A percentile compares a stretch with the other conserved stretches of the same genome.
Evolutionary conservation across 1,140 invertebrate species (phyloP).

Genomic region (Plectus sambesii): DNA sequence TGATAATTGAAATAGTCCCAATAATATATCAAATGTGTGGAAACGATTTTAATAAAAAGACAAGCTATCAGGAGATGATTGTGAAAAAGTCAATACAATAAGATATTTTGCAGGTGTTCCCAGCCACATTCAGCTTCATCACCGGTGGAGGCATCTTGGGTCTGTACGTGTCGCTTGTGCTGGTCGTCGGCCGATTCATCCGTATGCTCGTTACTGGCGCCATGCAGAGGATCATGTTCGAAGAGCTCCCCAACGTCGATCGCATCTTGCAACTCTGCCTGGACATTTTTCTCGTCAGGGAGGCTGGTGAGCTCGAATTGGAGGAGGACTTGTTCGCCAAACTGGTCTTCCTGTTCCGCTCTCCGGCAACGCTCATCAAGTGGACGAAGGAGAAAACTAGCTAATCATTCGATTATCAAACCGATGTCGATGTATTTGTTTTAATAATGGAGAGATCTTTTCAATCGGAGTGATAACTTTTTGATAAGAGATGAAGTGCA

Average conservation of each 20-base stretch:
- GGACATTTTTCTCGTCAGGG: constrained; percentile 88
- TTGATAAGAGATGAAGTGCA: too few species aligned
- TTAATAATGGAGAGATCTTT: too few species aligned
- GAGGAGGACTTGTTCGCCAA: constrained; percentile 97
- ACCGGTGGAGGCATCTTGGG: constrained; percentile 67
- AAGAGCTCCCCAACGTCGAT: constrained; percentile 85
- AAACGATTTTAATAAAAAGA: too few species aligned
- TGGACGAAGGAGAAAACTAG: too few species aligned
- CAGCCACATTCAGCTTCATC: constrained; percentile 72
- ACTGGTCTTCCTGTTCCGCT: constrained; percentile 90
- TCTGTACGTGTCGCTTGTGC: constrained; percentile 88
- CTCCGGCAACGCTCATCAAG: constrained; percentile 88
- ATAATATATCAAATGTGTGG: too few species aligned
- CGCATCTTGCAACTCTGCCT: constrained; percentile 72
- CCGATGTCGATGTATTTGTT: too few species aligned
- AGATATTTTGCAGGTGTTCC: constrained; percentile 49
- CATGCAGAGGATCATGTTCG: constrained; percentile 87
- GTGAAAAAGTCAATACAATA: too few species aligned
- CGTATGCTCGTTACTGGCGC: constrained; percentile 70
- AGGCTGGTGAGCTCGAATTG: constrained; percentile 74
- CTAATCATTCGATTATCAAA: too few species aligned
- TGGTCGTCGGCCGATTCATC: constrained; percentile 73
- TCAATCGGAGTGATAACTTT: too few species aligned
- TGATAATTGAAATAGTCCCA: too few species aligned
- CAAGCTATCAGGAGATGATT: too few species aligned